phyloP scores from a whole-genome alignment of 2,113 vertebrate genomes.

The Phaethon lepturus region DNA sequence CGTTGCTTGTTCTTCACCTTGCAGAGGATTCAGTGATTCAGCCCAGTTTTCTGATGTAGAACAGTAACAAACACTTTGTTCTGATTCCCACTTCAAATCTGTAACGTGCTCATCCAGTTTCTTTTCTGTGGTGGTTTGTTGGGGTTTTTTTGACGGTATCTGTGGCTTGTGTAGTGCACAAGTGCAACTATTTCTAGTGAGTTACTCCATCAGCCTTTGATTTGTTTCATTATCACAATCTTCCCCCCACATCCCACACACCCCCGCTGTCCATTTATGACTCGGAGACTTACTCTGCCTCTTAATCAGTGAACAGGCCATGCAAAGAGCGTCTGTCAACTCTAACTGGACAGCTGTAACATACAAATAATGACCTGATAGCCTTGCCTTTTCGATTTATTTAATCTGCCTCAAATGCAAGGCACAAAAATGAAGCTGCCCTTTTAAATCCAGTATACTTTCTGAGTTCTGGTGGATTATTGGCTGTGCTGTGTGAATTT shows the following conservation, averaged over 20 bases:
- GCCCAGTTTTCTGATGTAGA: conserved; percentile 14
- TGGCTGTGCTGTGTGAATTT: conserved; percentile 60
- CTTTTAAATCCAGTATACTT: conserved; percentile 64
- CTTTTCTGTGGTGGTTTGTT: neutral
- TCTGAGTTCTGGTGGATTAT: conserved; percentile 74
- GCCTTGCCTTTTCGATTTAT: conserved; percentile 74
- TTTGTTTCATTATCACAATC: neutral
- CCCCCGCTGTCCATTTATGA: neutral
- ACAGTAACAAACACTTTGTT: neutral
- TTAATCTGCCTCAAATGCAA: conserved; percentile 82
- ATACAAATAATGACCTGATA: conserved; percentile 81
- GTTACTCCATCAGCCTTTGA: conserved; percentile 7
- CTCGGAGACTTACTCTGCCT: conserved; percentile 46
- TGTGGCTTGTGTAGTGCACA: neutral
- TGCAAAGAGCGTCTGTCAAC: conserved; percentile 77
- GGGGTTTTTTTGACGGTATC: neutral
- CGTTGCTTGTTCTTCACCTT: neutral
- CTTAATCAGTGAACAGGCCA: conserved; percentile 61
- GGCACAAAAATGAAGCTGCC: conserved; percentile 79
- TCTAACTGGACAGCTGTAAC: conserved; percentile 85
- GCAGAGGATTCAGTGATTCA: neutral
- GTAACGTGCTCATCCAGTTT: neutral
- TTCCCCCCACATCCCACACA: neutral
- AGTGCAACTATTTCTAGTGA: neutral
- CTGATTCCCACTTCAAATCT: neutral